Conservation (phyloP, 2,888 invertebrate species). For the Noctua fimbriata region DNA sequence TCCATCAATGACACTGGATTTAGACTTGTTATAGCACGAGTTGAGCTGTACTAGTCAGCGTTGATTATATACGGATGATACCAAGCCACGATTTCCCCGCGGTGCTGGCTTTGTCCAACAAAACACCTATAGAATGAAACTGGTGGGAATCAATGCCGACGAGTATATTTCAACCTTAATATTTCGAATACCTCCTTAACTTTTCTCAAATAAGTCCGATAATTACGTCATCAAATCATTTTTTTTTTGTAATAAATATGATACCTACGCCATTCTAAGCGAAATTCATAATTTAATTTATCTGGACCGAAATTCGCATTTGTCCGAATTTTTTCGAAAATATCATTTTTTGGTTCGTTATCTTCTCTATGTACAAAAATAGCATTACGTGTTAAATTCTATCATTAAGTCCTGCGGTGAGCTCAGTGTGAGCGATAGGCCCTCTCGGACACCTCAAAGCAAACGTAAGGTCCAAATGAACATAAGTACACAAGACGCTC, state of each 20-base stretch:
- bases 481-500: not conserved
- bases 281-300: constrained; percentile 14
- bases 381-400: constrained; percentile 59
- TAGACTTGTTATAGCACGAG: not conserved
- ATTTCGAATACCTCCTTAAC: constrained; percentile 7
- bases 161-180: not conserved
- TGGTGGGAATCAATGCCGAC: not conserved
- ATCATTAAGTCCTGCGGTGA: constrained; percentile 54
- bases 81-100: too few relatives aligned
- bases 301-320: constrained; percentile 31
- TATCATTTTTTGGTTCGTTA: constrained; percentile 56
- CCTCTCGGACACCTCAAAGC: constrained; percentile 49
- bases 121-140: not conserved
- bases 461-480: constrained; percentile 5
- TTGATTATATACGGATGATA: not conserved
- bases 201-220: not conserved
- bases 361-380: constrained; percentile 66
- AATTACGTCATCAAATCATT: constrained; percentile 2
- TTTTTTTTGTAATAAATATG: constrained; percentile 2
- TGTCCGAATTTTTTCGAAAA: constrained; percentile 55
- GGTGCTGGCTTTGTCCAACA: not conserved
- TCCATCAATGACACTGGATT: constrained; percentile 13
- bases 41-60: not conserved
- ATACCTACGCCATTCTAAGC: constrained; percentile 17
- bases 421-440: constrained; percentile 50